These are phyloP conservation scores for Sebastes nivosus DNA, from an alignment of 2,797 vertebrate species.

Conservation along the genomic window DNA sequence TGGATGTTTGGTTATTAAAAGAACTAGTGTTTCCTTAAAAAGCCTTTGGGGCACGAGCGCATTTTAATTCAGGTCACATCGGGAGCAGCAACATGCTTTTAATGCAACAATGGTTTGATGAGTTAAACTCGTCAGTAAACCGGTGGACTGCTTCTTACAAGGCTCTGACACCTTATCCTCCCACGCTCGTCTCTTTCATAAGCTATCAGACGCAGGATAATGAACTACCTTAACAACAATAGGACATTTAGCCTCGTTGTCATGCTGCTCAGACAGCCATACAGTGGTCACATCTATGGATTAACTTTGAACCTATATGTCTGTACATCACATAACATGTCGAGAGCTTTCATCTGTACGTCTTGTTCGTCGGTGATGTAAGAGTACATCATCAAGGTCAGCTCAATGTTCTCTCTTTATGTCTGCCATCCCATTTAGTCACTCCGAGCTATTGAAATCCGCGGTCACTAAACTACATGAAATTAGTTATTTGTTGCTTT, in stretches of 20 bases:
- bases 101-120: constrained; percentile 62
- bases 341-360: neutral
- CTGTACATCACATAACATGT: neutral
- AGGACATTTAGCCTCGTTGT: constrained; percentile 31
- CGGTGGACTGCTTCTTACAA: constrained; percentile 37
- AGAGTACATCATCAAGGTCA: neutral
- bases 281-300: neutral
- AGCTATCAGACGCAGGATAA: constrained; percentile 55
- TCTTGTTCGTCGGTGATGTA: neutral
- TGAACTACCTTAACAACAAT: constrained; percentile 42
- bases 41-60: constrained; percentile 14
- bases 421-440: neutral
- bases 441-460: neutral
- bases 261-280: constrained; percentile 16
- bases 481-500: neutral
- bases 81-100: constrained; percentile 45
- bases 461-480: neutral
- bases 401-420: neutral
- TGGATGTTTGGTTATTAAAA: constrained; percentile 55
- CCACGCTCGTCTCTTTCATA: constrained; percentile 59
- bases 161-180: constrained; percentile 58
- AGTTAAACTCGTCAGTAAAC: constrained; percentile 51
- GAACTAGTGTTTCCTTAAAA: constrained; percentile 29
- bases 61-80: constrained; percentile 53
- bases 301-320: neutral